Evolutionary conservation across 2,113 vertebrate species (phyloP).

Genomic region (Mustela lutreola): DNA sequence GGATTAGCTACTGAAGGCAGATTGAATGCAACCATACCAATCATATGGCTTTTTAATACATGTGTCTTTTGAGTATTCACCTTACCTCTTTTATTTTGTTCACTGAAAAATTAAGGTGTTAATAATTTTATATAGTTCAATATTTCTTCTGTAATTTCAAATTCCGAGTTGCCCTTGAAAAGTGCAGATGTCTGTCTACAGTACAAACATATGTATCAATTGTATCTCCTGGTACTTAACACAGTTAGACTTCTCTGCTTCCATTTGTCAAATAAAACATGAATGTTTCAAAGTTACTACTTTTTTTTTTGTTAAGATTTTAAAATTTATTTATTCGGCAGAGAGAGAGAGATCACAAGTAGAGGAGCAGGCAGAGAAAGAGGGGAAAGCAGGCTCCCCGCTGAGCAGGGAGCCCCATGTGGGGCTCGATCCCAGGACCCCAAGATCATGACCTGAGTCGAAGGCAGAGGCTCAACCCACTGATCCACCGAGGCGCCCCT

Average conservation of each 20-base stretch:
- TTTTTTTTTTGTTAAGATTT: too few relatives aligned
- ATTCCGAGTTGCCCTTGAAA: background rate
- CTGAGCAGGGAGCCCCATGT: too few relatives aligned
- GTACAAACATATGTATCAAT: background rate
- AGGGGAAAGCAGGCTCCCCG: too few relatives aligned
- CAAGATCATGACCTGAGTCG: too few relatives aligned
- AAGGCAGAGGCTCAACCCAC: too few relatives aligned
- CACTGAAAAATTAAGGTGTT: background rate
- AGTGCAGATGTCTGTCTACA: background rate
- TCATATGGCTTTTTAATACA: background rate
- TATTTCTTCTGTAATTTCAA: background rate
- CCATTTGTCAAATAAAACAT: background rate
- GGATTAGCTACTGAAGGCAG: background rate
- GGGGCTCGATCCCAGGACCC: too few relatives aligned
- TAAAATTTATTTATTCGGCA: too few relatives aligned
- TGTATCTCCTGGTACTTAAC: background rate
- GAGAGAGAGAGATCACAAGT: too few relatives aligned
- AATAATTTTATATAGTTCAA: background rate
- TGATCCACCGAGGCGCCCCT: too few relatives aligned
- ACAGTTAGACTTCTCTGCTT: background rate
- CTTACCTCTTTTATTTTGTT: background rate
- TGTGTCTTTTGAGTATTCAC: background rate
- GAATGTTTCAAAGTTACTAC: background rate
- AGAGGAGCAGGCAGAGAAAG: too few relatives aligned
- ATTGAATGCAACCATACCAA: background rate